Evolutionary conservation across 1,140 invertebrate genomes (phyloP), one percentile per base, ranked within the genome.

Genomic region (Penaeus vannamei): DNA sequence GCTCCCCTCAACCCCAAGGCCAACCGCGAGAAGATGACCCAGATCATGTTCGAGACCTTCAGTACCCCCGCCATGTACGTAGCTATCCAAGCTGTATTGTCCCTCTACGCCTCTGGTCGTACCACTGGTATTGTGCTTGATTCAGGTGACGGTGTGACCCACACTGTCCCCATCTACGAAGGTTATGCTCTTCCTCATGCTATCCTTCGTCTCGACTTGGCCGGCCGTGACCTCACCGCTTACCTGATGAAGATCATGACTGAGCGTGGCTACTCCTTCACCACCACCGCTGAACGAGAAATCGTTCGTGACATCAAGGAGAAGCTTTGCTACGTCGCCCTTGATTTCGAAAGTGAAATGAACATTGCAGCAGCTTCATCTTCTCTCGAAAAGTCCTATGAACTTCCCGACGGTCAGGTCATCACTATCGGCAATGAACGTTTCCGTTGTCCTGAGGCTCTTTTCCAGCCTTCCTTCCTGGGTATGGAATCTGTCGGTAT

Each of bases 291-390:
- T 32, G 93, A 94, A 86, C 91, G 92, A 77, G 93, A 94, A 92
- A 95, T 95, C 84, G 97, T 98, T 19, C 95, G 97, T 92, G 97
- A 98, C 94, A 97, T 98, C 94, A 98, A 98, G 94, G 97, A 97
- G 93, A 98, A 97, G 93, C 94, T 97, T 77, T 97, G 97, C 95
- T 98, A 98, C 93, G 97, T 98, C 83, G 97, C 97, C 62, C 94
- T 98, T 42, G 97, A 98, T 94, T 98, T 98, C 93, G 97, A 98
- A 94, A 97, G 98, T 94, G 97, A 98, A 94, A 98, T 98, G 97
- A 96, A 96, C 92, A 98, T 97, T 87, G 97, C 97, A 90, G 96
- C 97, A 89, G 95, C 96, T 91, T 97, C 96, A 92, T 97, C 95
- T 91, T 97, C 96, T 12, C 94, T 98, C 92, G 97, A 97, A 93